A percentile compares a stretch with the other conserved stretches of the same genome.
phyloP scores from a whole-genome alignment of 2,888 invertebrate genomes.

The Zonitis immaculata region DNA sequence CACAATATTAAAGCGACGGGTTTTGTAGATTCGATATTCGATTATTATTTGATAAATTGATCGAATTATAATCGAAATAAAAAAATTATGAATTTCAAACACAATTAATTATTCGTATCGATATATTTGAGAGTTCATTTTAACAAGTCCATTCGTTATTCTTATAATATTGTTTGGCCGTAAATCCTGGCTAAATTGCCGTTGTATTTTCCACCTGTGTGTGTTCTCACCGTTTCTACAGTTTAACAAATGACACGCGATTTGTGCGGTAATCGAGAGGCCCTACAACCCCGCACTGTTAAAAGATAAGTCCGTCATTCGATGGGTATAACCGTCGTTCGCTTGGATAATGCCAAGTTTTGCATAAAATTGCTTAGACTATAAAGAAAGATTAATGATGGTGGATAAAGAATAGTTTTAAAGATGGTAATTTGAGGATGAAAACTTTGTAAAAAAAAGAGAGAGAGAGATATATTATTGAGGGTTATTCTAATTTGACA shows the following conservation, averaged over 20 bases:
- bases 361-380: conserved; percentile 43
- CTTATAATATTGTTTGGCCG: conserved; percentile 1
- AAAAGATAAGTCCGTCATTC: conserved; percentile 42
- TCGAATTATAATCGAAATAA: neutral
- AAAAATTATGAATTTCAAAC: neutral
- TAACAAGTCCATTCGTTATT: neutral
- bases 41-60: neutral
- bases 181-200: conserved; percentile 46
- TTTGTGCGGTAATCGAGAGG: conserved; percentile 44
- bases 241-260: conserved; percentile 48
- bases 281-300: too few relatives aligned
- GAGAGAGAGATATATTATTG: conserved; percentile 3
- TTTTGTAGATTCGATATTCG: conserved; percentile 1
- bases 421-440: conserved; percentile 34
- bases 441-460: conserved; percentile 17
- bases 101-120: neutral
- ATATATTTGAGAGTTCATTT: neutral
- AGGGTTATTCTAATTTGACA: conserved; percentile 11
- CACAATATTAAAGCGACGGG: conserved; percentile 16
- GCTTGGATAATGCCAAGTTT: conserved; percentile 40
- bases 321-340: conserved; percentile 19
- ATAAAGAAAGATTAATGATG: conserved; percentile 42
- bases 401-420: conserved; percentile 39
- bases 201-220: conserved; percentile 43
- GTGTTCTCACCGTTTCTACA: conserved; percentile 41